A percentile compares a stretch with the other conserved stretches of the same genome.
Evolutionary conservation across 2,888 invertebrate species (phyloP).

Genomic region (Serrognathus titanus): DNA sequence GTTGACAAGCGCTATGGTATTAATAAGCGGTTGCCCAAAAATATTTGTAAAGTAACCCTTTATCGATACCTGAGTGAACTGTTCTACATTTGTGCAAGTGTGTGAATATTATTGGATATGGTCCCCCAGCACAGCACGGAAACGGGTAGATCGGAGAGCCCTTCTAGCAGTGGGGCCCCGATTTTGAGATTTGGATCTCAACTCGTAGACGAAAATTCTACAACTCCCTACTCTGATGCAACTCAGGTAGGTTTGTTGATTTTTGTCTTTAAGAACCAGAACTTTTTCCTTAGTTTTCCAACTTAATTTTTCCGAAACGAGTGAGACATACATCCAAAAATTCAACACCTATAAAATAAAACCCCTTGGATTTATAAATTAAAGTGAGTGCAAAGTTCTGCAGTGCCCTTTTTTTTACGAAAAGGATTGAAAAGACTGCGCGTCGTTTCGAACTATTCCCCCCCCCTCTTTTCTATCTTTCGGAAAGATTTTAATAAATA

Average conservation of each 20-base stretch:
- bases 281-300: not conserved
- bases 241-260: conserved; percentile 76
- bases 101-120: conserved; percentile 51
- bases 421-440: too few relatives aligned
- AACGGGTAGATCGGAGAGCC: conserved; percentile 43
- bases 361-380: not conserved
- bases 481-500: too few relatives aligned
- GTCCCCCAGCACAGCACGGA: conserved; percentile 68
- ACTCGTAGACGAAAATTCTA: conserved; percentile 83
- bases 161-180: conserved; percentile 59
- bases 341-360: not conserved
- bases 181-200: conserved; percentile 78
- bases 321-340: not conserved
- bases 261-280: conserved; percentile 5
- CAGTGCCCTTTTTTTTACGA: too few relatives aligned
- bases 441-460: too few relatives aligned
- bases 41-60: conserved; percentile 38
- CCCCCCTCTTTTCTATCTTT: too few relatives aligned
- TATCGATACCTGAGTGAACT: conserved; percentile 30
- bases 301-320: not conserved
- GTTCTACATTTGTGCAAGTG: conserved; percentile 20
- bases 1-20: conserved; percentile 39
- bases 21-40: conserved; percentile 40
- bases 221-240: conserved; percentile 96
- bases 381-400: not conserved